Base-by-base conservation (phyloP, 2,113 vertebrate species). In the Callopanchax toddi region DNA sequence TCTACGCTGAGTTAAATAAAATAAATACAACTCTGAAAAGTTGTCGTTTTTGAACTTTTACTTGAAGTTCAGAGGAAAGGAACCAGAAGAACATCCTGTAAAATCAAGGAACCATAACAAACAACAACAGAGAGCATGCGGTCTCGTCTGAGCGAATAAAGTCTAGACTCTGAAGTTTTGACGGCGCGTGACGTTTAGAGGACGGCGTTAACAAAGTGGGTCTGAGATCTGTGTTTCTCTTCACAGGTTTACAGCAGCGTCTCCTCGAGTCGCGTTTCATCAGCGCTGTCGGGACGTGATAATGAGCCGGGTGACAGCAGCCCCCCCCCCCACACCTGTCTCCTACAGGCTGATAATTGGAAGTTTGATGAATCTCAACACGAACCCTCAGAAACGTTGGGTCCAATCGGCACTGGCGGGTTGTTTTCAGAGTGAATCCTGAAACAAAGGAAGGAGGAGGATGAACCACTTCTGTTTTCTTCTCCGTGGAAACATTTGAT, bases 261-360 rank as follows among this genome's bases (percentile, higher is more conserved):
- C n/a, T 74, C 37, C 40, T 43, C 40, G 12, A 39, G 37, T 39
- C 5, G 37, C 15, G 74, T 88, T 68, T 89, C 79, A 87, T 72
- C 68, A 60, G 58, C 74, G 57, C 82, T 79, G 79, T 87, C 79
- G 85, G 53, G 2, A 91, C 79, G 94, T 94, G 94, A 93, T 95
- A 95, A 95, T 95, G 94, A 92, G 91, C 85, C 81, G 93, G 88
- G 87, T 88, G 90, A 87, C 83, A 90, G 88, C 88, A 89, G 89
- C 91, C 91, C 90, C 91, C 93, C 89, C 89, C 92, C 71, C 57
- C 65, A 79, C 70, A 75, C 91, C 88, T 89, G 74, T 72, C 66
- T 70, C 76, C 74, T 69, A 40, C 70, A 83, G 39, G 66, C 67
- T 81, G 77, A 83, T 87, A 86, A 89, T 89, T 86, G 72, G 85